Conservation (phyloP, 2,888 invertebrate species). For the Pterostichus madidus region DNA sequence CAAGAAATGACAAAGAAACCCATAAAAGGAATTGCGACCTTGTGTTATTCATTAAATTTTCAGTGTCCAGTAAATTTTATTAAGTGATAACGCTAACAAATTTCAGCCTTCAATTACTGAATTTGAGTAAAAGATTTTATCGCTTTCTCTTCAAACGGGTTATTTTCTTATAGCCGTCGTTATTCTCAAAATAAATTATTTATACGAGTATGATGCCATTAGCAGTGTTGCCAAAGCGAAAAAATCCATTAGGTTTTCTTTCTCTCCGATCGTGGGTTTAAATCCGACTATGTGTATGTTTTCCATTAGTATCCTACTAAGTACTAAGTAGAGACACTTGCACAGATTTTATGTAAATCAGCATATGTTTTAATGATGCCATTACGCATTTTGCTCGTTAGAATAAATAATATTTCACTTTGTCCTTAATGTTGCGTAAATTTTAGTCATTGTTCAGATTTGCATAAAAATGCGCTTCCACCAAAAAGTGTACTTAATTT, state of each 20-base stretch:
- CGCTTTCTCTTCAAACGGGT: not conserved
- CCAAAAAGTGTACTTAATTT: no score
- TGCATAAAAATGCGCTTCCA: no score
- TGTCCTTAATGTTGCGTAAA: not conserved
- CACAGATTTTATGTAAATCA: constrained; percentile 5
- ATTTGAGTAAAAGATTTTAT: constrained; percentile 28
- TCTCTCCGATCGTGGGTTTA: not conserved
- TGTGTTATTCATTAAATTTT: constrained; percentile 39
- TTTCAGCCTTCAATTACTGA: constrained; percentile 26
- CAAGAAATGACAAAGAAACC: not conserved
- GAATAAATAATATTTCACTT: not conserved
- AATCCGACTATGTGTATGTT: not conserved
- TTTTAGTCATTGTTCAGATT: no score
- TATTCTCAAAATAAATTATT: constrained; percentile 40
- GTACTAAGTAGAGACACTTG: constrained; percentile 18
- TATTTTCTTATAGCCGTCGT: constrained; percentile 17
- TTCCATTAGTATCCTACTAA: constrained; percentile 6
- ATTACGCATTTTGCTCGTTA: constrained; percentile 3
- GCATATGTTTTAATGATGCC: constrained; percentile 39
- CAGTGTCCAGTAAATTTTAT: constrained; percentile 35
- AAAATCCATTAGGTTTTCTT: constrained; percentile 6
- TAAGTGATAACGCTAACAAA: constrained; percentile 37
- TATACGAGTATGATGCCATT: constrained; percentile 23
- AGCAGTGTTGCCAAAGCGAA: constrained; percentile 18
- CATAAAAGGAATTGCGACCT: constrained; percentile 6